A percentile compares a stretch with the other conserved stretches of the same genome.
These are phyloP conservation scores for Trichacis sp. DNA, from an alignment of 2,888 invertebrate genomes.

Conservation along the genomic window DNA sequence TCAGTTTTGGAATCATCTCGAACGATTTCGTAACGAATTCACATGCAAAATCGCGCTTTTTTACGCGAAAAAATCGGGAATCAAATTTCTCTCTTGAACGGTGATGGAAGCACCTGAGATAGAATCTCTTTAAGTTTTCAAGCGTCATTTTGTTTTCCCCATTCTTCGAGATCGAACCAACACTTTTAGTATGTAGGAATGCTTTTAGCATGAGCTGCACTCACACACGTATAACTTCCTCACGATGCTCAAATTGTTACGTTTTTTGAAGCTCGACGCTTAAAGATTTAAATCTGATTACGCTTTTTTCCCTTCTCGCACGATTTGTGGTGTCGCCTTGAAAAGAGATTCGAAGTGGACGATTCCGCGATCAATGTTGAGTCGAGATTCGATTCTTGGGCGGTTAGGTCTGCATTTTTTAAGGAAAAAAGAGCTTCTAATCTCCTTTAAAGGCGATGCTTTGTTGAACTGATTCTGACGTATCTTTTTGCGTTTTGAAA, in stretches of 20 bases:
- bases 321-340: background rate
- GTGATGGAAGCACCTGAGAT: background rate
- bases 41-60: background rate
- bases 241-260: background rate
- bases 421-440: too few species aligned
- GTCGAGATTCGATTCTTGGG: too few species aligned
- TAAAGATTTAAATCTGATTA: background rate
- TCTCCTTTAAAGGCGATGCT: too few species aligned
- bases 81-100: background rate
- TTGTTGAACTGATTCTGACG: too few species aligned
- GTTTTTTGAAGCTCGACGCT: background rate
- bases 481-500: too few species aligned
- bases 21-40: background rate
- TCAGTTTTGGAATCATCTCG: background rate
- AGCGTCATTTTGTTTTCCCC: conserved; percentile 1
- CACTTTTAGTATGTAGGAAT: background rate
- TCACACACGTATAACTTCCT: background rate
- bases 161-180: background rate
- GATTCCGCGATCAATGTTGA: too few species aligned
- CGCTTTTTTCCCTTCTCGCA: background rate
- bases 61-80: background rate
- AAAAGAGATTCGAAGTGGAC: background rate
- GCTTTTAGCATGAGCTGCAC: background rate
- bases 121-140: background rate
- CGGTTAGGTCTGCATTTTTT: too few species aligned